These are phyloP conservation scores for Chlorops oryzae DNA, from an alignment of 1,140 invertebrate genomes.

Conservation along the genomic window DNA sequence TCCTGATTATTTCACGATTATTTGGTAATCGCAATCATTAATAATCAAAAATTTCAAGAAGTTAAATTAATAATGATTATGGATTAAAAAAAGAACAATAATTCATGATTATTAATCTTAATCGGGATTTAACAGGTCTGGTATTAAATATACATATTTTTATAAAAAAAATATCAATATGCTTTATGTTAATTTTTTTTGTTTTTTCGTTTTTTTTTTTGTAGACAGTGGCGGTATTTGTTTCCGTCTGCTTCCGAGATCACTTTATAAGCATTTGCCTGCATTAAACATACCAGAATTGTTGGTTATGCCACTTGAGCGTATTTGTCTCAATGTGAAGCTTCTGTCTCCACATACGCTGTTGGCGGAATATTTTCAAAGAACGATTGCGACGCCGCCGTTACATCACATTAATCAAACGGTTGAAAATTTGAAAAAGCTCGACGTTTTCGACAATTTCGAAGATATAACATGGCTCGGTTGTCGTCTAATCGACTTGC, in stretches of 20 bases:
- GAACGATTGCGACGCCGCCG: constrained; percentile 57
- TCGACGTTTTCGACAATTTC: constrained; percentile 76
- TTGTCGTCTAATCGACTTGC: constrained; percentile 78
- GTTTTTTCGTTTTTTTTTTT: too few species aligned
- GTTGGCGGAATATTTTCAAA: constrained; percentile 31
- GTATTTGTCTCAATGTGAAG: constrained; percentile 31
- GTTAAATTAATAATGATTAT: too few species aligned
- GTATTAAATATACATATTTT: too few species aligned
- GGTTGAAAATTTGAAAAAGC: constrained; percentile 73
- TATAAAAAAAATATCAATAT: too few species aligned
- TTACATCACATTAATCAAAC: constrained; percentile 70
- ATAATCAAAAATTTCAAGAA: too few species aligned
- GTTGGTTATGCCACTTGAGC: constrained; percentile 29
- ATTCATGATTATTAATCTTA: too few species aligned
- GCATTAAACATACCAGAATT: constrained; percentile 16
- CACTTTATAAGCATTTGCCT: constrained; percentile 13
- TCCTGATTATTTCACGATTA: too few species aligned
- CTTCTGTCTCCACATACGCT: constrained; percentile 24
- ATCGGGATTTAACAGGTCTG: too few species aligned
- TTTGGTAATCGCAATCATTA: too few species aligned
- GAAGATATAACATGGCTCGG: constrained; percentile 83
- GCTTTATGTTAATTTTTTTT: too few species aligned
- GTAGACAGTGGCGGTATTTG: constrained; percentile 12
- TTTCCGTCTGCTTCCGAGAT: constrained; percentile 28
- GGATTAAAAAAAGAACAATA: too few species aligned